Evolutionary conservation across 2,113 vertebrate genomes (phyloP).

Genomic region (Lathamus discolor): DNA sequence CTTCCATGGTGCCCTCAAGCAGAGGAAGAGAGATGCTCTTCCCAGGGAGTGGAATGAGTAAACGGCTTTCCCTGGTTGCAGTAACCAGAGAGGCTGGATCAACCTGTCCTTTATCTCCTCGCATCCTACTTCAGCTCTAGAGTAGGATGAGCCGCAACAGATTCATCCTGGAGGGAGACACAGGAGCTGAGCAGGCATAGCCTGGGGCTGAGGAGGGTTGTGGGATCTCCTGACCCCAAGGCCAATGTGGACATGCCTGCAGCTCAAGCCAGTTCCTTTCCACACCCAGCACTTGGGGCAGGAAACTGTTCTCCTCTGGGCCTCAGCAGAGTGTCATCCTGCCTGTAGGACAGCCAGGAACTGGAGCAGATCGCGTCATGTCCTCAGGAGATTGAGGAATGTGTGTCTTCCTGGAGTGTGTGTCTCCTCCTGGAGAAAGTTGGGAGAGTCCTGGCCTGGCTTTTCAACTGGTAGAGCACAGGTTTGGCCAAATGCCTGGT

Average conservation of each 20-base stretch:
- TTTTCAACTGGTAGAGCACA: background rate
- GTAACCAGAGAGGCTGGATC: background rate
- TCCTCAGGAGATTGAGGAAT: background rate
- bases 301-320: background rate
- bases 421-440: background rate
- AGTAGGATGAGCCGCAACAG: background rate
- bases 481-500: background rate
- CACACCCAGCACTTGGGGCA: background rate
- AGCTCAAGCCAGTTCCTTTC: background rate
- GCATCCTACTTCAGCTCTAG: background rate
- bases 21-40: background rate
- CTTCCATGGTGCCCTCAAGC: background rate
- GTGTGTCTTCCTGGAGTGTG: background rate
- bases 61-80: background rate
- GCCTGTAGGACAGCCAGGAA: background rate
- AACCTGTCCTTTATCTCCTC: background rate
- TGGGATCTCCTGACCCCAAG: background rate
- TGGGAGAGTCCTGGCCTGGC: background rate
- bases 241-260: accelerated
- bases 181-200: background rate
- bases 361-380: background rate
- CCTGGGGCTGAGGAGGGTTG: background rate
- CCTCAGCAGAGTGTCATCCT: accelerated
- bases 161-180: background rate
- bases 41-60: background rate